Percentiles rank a stretch among this genome's conserved stretches.
Conservation (phyloP, 2,888 invertebrate genomes). For the Andrena flavipes region DNA sequence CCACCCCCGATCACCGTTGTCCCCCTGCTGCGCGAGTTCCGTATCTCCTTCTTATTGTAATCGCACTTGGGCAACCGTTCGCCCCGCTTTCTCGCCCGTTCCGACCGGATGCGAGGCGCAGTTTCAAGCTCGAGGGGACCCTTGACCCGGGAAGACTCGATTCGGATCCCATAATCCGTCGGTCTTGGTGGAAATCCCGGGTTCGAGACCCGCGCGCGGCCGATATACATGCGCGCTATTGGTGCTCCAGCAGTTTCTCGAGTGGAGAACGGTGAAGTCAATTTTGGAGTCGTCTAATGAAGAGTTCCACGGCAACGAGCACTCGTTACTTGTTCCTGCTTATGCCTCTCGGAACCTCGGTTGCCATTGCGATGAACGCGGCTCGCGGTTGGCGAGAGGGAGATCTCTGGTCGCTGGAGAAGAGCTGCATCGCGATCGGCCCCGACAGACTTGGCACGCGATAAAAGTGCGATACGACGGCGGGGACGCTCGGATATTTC, state of each 20-base stretch:
- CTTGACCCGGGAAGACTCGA: conserved; percentile 57
- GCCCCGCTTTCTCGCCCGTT: conserved; percentile 17
- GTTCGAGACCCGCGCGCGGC: conserved; percentile 17
- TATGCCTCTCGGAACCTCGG: not conserved
- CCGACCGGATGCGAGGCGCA: conserved; percentile 29
- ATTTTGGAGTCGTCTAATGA: conserved; percentile 57
- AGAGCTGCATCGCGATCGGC: not conserved
- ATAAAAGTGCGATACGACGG: not conserved
- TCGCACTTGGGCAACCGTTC: conserved; percentile 27
- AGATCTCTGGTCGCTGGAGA: not conserved
- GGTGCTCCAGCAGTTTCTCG: conserved; percentile 50
- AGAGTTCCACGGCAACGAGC: conserved; percentile 47
- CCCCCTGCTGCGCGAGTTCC: not conserved
- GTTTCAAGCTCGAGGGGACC: conserved; percentile 55
- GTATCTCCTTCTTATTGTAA: conserved; percentile 46
- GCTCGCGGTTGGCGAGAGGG: not conserved
- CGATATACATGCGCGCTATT: conserved; percentile 43
- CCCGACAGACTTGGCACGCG: not conserved
- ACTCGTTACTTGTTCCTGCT: conserved; percentile 54
- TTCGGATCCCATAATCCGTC: conserved; percentile 53
- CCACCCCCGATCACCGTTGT: conserved; percentile 36
- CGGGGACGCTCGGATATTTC: not conserved
- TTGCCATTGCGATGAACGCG: not conserved
- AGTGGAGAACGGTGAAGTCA: conserved; percentile 53
- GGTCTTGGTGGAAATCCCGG: conserved; percentile 46